A percentile compares a stretch with the other conserved stretches of the same genome.
Conservation (phyloP, 1,140 invertebrate genomes). For the Pseudomyrmex cubaensis region DNA sequence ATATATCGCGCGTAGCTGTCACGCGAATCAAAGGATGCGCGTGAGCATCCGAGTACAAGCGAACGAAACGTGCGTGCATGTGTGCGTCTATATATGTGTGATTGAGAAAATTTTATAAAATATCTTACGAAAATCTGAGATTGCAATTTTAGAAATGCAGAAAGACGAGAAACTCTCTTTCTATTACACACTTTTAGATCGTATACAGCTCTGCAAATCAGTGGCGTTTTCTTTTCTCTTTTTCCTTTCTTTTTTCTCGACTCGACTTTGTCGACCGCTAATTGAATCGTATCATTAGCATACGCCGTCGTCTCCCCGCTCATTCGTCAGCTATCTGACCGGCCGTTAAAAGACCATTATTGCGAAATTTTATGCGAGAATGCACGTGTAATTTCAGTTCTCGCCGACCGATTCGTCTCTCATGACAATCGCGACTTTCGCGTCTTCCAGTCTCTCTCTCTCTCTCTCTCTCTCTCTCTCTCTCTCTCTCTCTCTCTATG, state of each 20-base stretch:
- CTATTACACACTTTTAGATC: conserved; percentile 43
- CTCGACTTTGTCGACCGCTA: conserved; percentile 70
- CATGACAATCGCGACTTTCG: conserved; percentile 23
- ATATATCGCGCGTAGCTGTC: too few relatives aligned
- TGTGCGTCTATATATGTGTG: too few relatives aligned
- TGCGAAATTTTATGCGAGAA: conserved; percentile 72
- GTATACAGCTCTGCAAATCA: conserved; percentile 19
- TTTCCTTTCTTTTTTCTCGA: not conserved
- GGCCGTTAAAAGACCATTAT: conserved; percentile 77
- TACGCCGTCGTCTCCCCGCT: conserved; percentile 60
- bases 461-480: not conserved
- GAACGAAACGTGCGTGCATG: too few relatives aligned
- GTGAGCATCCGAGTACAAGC: too few relatives aligned
- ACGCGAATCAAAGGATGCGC: too few relatives aligned
- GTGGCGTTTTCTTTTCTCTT: conserved; percentile 1
- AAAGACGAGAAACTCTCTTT: conserved; percentile 20
- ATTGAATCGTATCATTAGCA: conserved; percentile 79
- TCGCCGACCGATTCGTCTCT: conserved; percentile 38
- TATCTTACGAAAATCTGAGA: not conserved
- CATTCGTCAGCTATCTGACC: conserved; percentile 23
- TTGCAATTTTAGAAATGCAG: conserved; percentile 37
- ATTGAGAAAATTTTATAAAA: too few relatives aligned
- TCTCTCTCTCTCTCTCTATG: not conserved
- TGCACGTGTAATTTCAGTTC: conserved; percentile 59
- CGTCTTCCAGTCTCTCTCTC: not conserved